A percentile compares a stretch with the other conserved stretches of the same genome.
These are phyloP conservation scores for Chrysotoxum bicinctum DNA, from an alignment of 2,888 invertebrate species.

Conservation along the genomic window DNA sequence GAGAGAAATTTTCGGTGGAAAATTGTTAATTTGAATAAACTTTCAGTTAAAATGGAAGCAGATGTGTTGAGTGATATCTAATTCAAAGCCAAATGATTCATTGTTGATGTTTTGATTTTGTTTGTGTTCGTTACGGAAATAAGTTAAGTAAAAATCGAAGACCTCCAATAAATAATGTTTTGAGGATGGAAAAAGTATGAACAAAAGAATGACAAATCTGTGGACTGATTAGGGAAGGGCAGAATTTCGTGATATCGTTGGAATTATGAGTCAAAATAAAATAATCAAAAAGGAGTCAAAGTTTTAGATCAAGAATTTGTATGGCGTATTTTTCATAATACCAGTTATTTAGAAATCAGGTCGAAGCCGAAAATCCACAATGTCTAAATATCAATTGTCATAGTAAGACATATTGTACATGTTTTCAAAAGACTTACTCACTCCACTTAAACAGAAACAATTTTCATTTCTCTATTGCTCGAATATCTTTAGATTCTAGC, in stretches of 20 bases:
- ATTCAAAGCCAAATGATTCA: constrained; percentile 25
- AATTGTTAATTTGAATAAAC: constrained; percentile 17
- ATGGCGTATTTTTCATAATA: no score
- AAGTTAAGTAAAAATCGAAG: neutral
- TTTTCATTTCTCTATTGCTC: no score
- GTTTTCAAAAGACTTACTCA: no score
- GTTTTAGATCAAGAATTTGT: no score
- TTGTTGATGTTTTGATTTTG: neutral
- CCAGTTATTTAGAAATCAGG: no score
- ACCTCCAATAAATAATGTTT: neutral
- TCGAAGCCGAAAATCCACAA: no score
- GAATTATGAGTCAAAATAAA: neutral
- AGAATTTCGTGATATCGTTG: neutral
- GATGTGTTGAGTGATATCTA: constrained; percentile 29
- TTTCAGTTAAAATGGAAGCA: constrained; percentile 5
- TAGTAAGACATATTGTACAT: no score
- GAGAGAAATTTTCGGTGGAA: neutral
- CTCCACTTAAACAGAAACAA: no score
- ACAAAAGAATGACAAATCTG: neutral
- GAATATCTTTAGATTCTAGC: no score
- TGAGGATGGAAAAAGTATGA: neutral
- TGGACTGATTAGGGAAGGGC: neutral
- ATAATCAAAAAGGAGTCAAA: no score
- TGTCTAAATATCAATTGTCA: no score
- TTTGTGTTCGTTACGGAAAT: neutral